phyloP scores from a whole-genome alignment of 2,888 invertebrate species.

The Tricholauxania praeusta region DNA sequence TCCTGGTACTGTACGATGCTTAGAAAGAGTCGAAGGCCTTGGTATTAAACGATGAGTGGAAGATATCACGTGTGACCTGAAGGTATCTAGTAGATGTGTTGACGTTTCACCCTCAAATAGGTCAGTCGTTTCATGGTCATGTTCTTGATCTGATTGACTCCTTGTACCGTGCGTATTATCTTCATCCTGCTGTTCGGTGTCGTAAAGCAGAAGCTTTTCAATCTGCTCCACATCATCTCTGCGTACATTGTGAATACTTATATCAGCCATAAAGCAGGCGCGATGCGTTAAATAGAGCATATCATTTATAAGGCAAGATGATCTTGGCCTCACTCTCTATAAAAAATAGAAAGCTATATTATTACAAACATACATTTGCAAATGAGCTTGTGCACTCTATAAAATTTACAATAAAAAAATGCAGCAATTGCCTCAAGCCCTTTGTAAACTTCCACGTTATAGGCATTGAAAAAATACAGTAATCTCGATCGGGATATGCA shows the following conservation, averaged over 20 bases:
- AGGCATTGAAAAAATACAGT: conserved; percentile 56
- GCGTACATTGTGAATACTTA: conserved; percentile 47
- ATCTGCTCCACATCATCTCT: conserved; percentile 48
- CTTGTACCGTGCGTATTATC: too few species aligned
- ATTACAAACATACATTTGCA: not conserved
- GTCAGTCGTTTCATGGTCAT: too few species aligned
- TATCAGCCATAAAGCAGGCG: conserved; percentile 54
- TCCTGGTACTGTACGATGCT: not conserved
- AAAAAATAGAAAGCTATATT: not conserved
- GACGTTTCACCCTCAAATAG: not conserved
- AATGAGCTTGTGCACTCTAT: too few species aligned
- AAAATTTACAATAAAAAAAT: conserved; percentile 56
- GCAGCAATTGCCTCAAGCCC: conserved; percentile 44
- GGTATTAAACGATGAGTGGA: too few species aligned
- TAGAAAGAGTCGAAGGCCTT: not conserved
- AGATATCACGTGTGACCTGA: too few species aligned
- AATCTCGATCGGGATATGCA: conserved; percentile 75
- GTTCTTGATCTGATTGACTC: too few species aligned
- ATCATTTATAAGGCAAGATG: conserved; percentile 50
- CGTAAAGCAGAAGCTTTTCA: conserved; percentile 38
- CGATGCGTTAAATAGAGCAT: conserved; percentile 59
- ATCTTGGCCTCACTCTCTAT: conserved; percentile 56
- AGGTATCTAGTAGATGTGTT: not conserved
- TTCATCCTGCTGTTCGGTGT: not conserved
- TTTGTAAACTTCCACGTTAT: conserved; percentile 37